phyloP scores from a whole-genome alignment of 2,888 invertebrate species.

The Panopea generosa region DNA sequence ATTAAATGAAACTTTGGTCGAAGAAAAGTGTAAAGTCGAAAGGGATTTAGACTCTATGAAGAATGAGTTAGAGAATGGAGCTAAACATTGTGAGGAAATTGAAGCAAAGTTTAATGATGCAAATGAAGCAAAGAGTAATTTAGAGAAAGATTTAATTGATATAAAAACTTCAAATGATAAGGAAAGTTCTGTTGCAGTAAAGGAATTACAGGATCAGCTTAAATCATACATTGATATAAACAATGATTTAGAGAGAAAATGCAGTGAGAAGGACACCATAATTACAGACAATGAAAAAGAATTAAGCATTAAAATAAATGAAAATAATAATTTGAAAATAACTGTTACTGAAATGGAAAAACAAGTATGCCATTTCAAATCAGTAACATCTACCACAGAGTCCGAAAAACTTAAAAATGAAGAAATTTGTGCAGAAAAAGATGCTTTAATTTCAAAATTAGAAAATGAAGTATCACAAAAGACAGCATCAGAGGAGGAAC shows the following conservation, averaged over 20 bases:
- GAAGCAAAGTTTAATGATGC: neutral
- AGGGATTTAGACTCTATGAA: too few species aligned
- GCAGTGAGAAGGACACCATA: constrained; percentile 15
- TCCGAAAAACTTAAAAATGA: constrained; percentile 1
- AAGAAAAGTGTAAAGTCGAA: too few species aligned
- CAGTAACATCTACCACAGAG: neutral
- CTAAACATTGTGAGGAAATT: too few species aligned
- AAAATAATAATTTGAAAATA: neutral
- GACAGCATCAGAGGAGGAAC: constrained; percentile 7
- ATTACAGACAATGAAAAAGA: constrained; percentile 2
- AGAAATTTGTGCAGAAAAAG: neutral
- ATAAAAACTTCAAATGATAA: neutral
- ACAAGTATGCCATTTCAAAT: neutral
- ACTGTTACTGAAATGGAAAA: constrained; percentile 19
- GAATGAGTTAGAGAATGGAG: too few species aligned
- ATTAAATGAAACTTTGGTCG: too few species aligned
- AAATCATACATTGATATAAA: neutral
- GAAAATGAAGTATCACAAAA: constrained; percentile 18
- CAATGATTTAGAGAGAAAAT: neutral
- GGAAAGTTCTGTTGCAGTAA: too few species aligned
- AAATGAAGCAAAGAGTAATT: constrained; percentile 16
- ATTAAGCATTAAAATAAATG: neutral
- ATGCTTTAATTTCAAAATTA: constrained; percentile 5
- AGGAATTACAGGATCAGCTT: too few species aligned
- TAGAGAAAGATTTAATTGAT: constrained; percentile 24